phyloP scores from a whole-genome alignment of 2,113 vertebrate genomes.

The Caracal caracal region DNA sequence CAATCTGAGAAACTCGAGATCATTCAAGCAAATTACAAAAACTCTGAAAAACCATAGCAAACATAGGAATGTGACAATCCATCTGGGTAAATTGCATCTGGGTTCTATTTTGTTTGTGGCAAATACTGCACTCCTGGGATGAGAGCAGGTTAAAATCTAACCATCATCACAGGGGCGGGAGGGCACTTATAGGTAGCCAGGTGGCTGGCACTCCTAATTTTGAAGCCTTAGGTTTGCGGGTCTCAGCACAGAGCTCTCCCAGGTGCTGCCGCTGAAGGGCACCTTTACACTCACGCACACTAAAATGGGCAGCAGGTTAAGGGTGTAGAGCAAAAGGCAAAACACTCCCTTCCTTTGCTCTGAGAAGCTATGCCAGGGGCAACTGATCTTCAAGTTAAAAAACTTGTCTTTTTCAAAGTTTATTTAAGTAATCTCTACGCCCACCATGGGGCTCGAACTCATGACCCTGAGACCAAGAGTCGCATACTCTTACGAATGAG shows the following conservation, averaged over 20 bases:
- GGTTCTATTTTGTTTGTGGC: not conserved
- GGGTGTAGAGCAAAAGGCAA: not conserved
- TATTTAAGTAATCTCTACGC: not conserved
- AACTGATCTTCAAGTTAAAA: slow-evolving; percentile 21
- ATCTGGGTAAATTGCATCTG: slow-evolving; percentile 38
- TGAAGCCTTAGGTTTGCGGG: not conserved
- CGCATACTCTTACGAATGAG: not conserved
- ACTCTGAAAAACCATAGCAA: slow-evolving; percentile 35
- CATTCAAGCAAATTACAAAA: slow-evolving; percentile 39
- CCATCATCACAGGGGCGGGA: not conserved
- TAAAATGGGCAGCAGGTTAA: not conserved
- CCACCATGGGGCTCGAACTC: not conserved
- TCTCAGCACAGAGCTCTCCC: not conserved
- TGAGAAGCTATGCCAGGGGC: not conserved
- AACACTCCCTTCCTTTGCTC: not conserved
- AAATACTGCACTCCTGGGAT: not conserved
- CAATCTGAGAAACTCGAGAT: slow-evolving; percentile 36
- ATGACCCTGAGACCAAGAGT: not conserved
- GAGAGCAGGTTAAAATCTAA: not conserved
- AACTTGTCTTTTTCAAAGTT: not conserved
- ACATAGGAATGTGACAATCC: slow-evolving; percentile 9
- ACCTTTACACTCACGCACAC: not conserved
- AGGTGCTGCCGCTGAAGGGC: not conserved
- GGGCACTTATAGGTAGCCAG: not conserved
- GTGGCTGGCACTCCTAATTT: slow-evolving; percentile 8